phyloP scores from a whole-genome alignment of 2,797 vertebrate species.

The Coccyzus lansbergi region DNA sequence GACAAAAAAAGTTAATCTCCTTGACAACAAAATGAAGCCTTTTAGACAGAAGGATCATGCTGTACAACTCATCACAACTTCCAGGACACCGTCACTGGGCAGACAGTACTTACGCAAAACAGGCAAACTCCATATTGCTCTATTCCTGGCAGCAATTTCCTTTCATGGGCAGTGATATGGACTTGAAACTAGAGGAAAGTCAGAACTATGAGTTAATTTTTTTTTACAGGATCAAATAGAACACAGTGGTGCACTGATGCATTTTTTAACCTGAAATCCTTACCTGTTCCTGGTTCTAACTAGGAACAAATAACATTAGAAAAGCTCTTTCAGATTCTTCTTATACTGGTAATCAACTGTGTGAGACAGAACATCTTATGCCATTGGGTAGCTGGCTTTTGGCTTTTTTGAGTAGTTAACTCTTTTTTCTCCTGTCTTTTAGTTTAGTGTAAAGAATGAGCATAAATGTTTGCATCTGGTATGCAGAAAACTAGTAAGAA shows the following conservation, averaged over 20 bases:
- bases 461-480: background rate
- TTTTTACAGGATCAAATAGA: background rate
- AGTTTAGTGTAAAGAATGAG: background rate
- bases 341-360: background rate
- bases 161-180: background rate
- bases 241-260: fast-evolving
- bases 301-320: background rate
- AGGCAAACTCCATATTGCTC: background rate
- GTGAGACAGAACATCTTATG: background rate
- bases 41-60: background rate
- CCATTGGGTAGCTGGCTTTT: background rate
- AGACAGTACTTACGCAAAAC: background rate
- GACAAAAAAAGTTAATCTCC: conserved; percentile 45
- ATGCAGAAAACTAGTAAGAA: background rate
- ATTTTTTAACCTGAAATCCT: background rate
- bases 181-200: background rate
- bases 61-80: background rate
- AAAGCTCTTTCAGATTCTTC: background rate
- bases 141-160: background rate
- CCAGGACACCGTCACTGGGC: background rate
- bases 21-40: conserved; percentile 49
- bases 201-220: background rate
- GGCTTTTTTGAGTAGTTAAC: background rate
- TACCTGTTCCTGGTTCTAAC: background rate
- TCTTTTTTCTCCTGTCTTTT: background rate